Evolutionary conservation across 2,113 vertebrate species (phyloP).

Genomic region (Xenopus laevis): DNA sequence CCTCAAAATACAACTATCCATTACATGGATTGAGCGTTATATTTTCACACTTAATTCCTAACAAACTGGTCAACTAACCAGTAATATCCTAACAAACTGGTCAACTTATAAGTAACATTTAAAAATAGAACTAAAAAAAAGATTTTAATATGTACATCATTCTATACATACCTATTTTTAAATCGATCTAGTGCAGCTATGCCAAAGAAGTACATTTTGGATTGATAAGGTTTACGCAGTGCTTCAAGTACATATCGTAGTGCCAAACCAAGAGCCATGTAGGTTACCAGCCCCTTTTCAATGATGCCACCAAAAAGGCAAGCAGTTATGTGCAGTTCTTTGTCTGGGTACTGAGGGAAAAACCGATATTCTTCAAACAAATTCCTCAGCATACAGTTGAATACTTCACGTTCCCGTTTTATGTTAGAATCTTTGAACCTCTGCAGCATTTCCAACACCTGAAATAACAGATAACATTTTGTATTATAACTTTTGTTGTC

Average conservation of each 20-base stretch:
- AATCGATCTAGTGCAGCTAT: slow-evolving; percentile 98
- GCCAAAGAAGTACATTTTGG: slow-evolving; percentile 99
- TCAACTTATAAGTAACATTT: too few relatives aligned
- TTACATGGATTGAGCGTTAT: too few relatives aligned
- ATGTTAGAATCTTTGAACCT: slow-evolving; percentile 97
- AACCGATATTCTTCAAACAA: slow-evolving; percentile 97
- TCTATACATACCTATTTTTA: slow-evolving; percentile 91
- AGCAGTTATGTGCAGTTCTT: slow-evolving; percentile 98
- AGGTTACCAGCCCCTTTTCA: slow-evolving; percentile 96
- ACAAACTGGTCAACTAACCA: too few relatives aligned
- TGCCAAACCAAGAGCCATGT: slow-evolving; percentile 94
- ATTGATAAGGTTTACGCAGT: slow-evolving; percentile 93
- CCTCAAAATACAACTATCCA: too few relatives aligned
- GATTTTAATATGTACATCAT: too few relatives aligned
- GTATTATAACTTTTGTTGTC: too few relatives aligned
- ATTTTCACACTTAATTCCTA: too few relatives aligned
- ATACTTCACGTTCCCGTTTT: slow-evolving; percentile 94
- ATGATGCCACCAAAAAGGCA: slow-evolving; percentile 97
- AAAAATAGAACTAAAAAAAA: too few relatives aligned
- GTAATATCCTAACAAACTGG: too few relatives aligned
- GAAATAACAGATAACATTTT: slow-evolving; percentile 9
- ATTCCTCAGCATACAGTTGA: slow-evolving; percentile 98
- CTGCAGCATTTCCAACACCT: slow-evolving; percentile 98
- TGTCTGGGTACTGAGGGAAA: slow-evolving; percentile 97
- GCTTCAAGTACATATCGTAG: slow-evolving; percentile 97